Evolutionary conservation across 2,113 vertebrate genomes (phyloP), one percentile per base, ranked within the genome.

Genomic region (Notothenia rossii): DNA sequence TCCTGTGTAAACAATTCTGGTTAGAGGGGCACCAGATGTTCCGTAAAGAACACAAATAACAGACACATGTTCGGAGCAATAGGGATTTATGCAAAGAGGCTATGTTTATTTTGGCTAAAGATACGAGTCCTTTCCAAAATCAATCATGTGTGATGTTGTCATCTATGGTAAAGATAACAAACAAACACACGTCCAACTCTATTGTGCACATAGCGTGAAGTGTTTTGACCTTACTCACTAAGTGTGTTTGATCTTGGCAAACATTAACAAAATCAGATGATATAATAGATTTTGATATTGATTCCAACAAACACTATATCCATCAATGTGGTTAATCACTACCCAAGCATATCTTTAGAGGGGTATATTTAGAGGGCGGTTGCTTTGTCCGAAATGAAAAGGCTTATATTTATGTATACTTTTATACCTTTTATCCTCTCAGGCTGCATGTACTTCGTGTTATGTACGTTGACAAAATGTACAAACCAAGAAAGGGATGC

Each of bases 11-110:
- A 86, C 53, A 50, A 20, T 70, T 78, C 51, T 49, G 14, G 54
- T 83, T 62, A 63, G 51, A 81, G 33, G 58, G 62, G 62, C 50
- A 85, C 40, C 79, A 85, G 62, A 82, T 89, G 85, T 83, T 77
- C 83, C 59, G 43, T 40, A 33, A 82, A 86, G 22, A 78, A 81
- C 46, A 56, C 12, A 40, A 61, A 71, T 36, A 51, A 48, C 36
- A 36, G 9, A 15, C 14, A 58, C 22, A 10, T 1, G 1, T 73
- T 77, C 10, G 36, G 20, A 22, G 48, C 25, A 48, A 45, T 22
- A 3, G 72, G 25, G 20, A 58, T 49, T 65, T 49, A 54, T n/a
- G 36, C 7, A 53, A 51, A 55, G 0, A 75, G 10, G 22, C 7
- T 10, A 3, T 64, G n/a, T 50, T 79, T 66, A 29, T 56, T 53